Percentiles rank a stretch among this genome's conserved stretches.
Conservation (phyloP, 1,140 invertebrate species). For the Drosophila saltans region DNA sequence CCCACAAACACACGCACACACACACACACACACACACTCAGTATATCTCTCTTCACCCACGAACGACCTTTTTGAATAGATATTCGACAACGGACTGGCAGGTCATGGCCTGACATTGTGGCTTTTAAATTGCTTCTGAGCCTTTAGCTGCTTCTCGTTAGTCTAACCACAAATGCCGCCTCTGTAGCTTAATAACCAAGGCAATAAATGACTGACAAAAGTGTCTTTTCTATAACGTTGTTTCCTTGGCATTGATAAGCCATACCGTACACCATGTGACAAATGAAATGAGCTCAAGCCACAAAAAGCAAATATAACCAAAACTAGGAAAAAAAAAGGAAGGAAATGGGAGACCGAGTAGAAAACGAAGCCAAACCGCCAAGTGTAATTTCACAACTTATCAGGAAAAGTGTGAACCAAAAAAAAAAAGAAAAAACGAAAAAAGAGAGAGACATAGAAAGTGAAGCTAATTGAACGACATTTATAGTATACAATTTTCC, state of each 20-base stretch:
- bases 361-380: neutral
- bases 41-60: neutral
- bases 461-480: neutral
- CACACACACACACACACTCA: too few relatives aligned
- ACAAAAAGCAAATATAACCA: conserved; percentile 17
- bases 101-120: conserved; percentile 51
- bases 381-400: conserved; percentile 2
- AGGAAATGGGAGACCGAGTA: neutral
- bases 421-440: too few relatives aligned
- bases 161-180: conserved; percentile 32
- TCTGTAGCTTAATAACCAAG: conserved; percentile 62
- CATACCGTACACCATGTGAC: conserved; percentile 33
- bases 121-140: conserved; percentile 69
- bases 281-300: conserved; percentile 42
- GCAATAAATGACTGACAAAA: conserved; percentile 37
- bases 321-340: neutral
- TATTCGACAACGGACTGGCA: conserved; percentile 26
- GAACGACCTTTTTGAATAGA: conserved; percentile 2
- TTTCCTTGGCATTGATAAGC: conserved; percentile 42
- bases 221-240: conserved; percentile 4
- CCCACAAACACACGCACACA: too few relatives aligned
- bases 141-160: conserved; percentile 25
- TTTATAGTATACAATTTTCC: too few relatives aligned
- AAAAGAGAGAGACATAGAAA: neutral
- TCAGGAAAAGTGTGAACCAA: neutral